These are phyloP conservation scores for Heliconius ismenius DNA, from an alignment of 2,888 invertebrate genomes.

Conservation along the genomic window DNA sequence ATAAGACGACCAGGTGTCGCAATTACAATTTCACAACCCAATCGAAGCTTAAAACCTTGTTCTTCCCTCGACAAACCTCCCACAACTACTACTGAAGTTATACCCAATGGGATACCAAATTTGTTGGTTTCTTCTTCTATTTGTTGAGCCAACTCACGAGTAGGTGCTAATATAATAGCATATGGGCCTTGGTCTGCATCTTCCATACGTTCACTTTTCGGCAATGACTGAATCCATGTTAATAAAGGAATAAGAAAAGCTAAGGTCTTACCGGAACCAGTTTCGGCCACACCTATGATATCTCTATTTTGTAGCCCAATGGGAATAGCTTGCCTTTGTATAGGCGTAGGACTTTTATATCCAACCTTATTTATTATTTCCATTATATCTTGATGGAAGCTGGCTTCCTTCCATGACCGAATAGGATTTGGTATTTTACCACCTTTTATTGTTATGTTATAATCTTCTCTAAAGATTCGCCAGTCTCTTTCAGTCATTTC, in stretches of 20 bases:
- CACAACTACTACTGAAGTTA: conserved; percentile 98
- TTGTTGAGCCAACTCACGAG: conserved; percentile 99
- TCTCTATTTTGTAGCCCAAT: conserved; percentile 97
- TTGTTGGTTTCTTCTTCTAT: conserved; percentile 99
- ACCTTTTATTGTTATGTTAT: conserved; percentile 98
- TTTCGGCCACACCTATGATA: conserved; percentile 99
- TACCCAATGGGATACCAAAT: conserved; percentile 96
- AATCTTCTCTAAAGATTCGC: conserved; percentile 99
- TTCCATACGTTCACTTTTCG: conserved; percentile 95
- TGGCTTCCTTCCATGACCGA: conserved; percentile 96
- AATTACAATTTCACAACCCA: conserved; percentile 99
- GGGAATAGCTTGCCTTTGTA: conserved; percentile 99
- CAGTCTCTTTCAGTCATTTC: conserved; percentile 99
- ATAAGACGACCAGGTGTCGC: conserved; percentile 99
- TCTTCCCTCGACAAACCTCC: conserved; percentile 98
- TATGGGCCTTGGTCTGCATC: conserved; percentile 98
- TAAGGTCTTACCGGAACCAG: conserved; percentile 98
- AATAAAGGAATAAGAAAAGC: conserved; percentile 98
- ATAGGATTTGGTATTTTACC: conserved; percentile 98
- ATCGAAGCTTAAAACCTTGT: conserved; percentile 96
- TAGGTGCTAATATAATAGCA: conserved; percentile 99
- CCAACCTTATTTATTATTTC: conserved; percentile 97
- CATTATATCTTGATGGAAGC: conserved; percentile 93
- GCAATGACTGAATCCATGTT: conserved; percentile 98
- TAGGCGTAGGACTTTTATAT: conserved; percentile 99